These are phyloP conservation scores for Phengaris alcon DNA, from an alignment of 2,888 invertebrate genomes.

Conservation along the genomic window DNA sequence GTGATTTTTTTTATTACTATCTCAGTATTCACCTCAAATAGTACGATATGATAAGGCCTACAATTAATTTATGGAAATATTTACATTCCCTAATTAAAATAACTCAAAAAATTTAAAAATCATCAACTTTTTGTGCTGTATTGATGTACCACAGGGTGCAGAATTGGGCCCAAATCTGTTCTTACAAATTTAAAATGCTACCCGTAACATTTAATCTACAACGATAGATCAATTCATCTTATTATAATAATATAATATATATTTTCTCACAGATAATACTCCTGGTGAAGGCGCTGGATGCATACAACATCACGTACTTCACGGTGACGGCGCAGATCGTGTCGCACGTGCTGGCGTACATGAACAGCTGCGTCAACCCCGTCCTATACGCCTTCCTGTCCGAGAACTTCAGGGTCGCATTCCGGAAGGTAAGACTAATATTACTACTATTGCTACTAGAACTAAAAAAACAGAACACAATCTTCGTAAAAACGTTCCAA, in stretches of 20 bases:
- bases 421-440: conserved; percentile 72
- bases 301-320: conserved; percentile 83
- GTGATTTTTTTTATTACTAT: background rate
- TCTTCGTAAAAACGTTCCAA: too few relatives aligned
- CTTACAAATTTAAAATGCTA: background rate
- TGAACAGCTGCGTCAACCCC: conserved; percentile 96
- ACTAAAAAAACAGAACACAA: background rate
- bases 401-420: conserved; percentile 95
- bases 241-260: background rate
- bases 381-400: conserved; percentile 96
- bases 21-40: background rate
- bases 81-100: background rate
- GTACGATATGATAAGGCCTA: background rate
- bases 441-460: background rate
- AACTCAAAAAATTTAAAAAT: background rate
- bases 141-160: background rate
- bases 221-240: background rate
- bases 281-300: conserved; percentile 85
- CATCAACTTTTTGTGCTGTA: background rate
- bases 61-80: background rate
- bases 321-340: conserved; percentile 88
- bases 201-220: conserved; percentile 20
- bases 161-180: background rate
- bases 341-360: conserved; percentile 91
- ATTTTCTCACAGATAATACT: conserved; percentile 84